phyloP scores from a whole-genome alignment of 2,888 invertebrate species.

The Rambutsinella grinnellia region DNA sequence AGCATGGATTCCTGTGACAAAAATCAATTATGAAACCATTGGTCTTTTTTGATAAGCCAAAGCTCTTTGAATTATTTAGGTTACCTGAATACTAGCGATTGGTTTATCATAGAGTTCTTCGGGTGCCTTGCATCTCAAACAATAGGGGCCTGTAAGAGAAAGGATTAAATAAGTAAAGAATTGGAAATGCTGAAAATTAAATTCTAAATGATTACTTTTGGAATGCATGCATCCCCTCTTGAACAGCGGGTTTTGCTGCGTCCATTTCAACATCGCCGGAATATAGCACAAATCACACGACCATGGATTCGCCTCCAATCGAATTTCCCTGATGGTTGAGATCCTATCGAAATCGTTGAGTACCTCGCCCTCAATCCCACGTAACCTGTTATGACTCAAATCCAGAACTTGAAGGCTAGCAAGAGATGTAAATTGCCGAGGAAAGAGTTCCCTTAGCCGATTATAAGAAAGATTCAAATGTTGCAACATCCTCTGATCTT shows the following conservation, averaged over 20 bases:
- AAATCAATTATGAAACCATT: too few species aligned
- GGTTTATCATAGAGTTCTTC: constrained; percentile 72
- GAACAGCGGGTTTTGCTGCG: constrained; percentile 55
- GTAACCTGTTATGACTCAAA: constrained; percentile 80
- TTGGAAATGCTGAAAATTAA: neutral
- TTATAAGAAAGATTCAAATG: constrained; percentile 82
- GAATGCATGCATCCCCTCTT: constrained; percentile 52
- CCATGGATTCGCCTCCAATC: constrained; percentile 78
- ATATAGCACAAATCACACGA: constrained; percentile 78
- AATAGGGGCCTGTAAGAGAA: constrained; percentile 63
- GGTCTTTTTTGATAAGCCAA: too few species aligned
- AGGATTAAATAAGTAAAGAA: neutral
- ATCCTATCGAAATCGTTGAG: constrained; percentile 73
- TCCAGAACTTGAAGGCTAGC: constrained; percentile 75
- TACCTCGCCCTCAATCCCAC: constrained; percentile 75
- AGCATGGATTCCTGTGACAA: constrained; percentile 66
- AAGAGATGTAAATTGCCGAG: constrained; percentile 74
- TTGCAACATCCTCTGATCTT: constrained; percentile 74
- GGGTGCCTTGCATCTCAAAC: constrained; percentile 75
- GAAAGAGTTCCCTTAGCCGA: constrained; percentile 75
- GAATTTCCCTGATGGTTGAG: constrained; percentile 62
- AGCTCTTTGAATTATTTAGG: constrained; percentile 70
- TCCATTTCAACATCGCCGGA: constrained; percentile 71
- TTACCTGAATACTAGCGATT: constrained; percentile 69
- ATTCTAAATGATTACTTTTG: constrained; percentile 54